Evolutionary conservation across 2,797 vertebrate genomes (phyloP), one percentile per base, ranked within the genome.

Genomic region (Galaxias olidus): DNA sequence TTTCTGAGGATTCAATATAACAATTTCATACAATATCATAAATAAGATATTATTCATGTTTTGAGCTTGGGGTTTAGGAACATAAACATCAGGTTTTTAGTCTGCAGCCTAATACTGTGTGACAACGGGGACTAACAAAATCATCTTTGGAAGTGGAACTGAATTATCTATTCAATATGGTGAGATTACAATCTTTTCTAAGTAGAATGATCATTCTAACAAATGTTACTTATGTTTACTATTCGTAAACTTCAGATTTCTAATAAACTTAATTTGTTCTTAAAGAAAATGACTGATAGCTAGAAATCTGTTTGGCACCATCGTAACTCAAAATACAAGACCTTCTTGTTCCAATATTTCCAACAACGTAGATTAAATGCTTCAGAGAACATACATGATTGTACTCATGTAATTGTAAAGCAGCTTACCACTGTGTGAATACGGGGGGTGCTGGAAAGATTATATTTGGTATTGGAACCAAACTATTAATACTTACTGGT

Each of bases 111-210:
- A 7, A 10, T 19, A 49, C 20, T 53, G 68, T 71, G 68, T 71
- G 68, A 71, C 19, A 59, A 30, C 2, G 9, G n/a, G n/a, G 8
- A 9, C 0, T 10, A 5, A 30, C 42, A 60, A 68, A 17, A 20
- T 73, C 0, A 45, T 68, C 8, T 68, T 73, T 68, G 71, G 66
- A 41, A 14, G 44, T n/a, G 71, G 71, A 15, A 68, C 71, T 40
- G 47, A 59, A 49, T 19, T 73, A 44, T 59, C 5, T 45, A 44
- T 68, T 30, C 14, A 68, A 55, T 30, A 44, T 18, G 48, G 61
- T 73, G 45, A 59, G 60, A 42, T 11, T 46, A 17, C 17, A 9
- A 18, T 53, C 18, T 52, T 10, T 4, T 53, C 20, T 15, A 15
- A 18, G 7, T 54, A 12, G 10, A 30, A 51, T 46, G n/a, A n/a